These are phyloP conservation scores for Clytia hemisphaerica DNA, from an alignment of 30 jellyfish, hydroid and myxozoan species.

Conservation along the genomic window DNA sequence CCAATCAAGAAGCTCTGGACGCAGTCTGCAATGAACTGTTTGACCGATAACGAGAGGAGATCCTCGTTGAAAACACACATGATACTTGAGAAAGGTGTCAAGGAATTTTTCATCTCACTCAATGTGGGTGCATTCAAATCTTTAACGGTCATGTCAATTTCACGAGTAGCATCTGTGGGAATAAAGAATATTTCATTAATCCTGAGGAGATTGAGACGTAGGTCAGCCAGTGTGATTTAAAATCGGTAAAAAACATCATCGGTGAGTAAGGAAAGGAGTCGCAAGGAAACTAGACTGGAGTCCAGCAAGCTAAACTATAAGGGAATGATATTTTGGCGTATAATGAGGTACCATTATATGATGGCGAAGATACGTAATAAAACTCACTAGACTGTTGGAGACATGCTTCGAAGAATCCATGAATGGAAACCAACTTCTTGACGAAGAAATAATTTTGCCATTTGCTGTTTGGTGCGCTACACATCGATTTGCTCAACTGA, in stretches of 20 bases:
- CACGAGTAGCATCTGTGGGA: slow-evolving; percentile 76
- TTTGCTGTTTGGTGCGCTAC: slow-evolving; percentile 17
- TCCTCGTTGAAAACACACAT: slow-evolving; percentile 77
- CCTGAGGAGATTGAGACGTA: too few relatives aligned
- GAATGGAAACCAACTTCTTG: slow-evolving; percentile 49
- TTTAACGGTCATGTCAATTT: slow-evolving; percentile 7
- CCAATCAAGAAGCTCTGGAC: slow-evolving; percentile 72
- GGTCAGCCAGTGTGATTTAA: too few relatives aligned
- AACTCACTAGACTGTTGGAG: slow-evolving; percentile 71
- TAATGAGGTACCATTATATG: neutral
- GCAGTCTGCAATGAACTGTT: slow-evolving; percentile 89
- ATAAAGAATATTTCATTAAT: neutral
- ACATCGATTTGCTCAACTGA: slow-evolving; percentile 54
- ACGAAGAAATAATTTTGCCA: slow-evolving; percentile 45
- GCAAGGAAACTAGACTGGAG: neutral
- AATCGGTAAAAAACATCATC: too few relatives aligned
- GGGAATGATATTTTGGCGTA: too few relatives aligned
- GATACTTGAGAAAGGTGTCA: too few relatives aligned
- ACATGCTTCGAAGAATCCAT: slow-evolving; percentile 58
- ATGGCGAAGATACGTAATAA: neutral
- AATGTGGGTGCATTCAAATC: slow-evolving; percentile 27
- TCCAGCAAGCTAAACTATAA: neutral
- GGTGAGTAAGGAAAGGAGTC: too few relatives aligned
- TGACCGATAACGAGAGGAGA: slow-evolving; percentile 65
- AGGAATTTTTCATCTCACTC: neutral